phyloP scores from a whole-genome alignment of 1,140 invertebrate species.

The Euura lappo region DNA sequence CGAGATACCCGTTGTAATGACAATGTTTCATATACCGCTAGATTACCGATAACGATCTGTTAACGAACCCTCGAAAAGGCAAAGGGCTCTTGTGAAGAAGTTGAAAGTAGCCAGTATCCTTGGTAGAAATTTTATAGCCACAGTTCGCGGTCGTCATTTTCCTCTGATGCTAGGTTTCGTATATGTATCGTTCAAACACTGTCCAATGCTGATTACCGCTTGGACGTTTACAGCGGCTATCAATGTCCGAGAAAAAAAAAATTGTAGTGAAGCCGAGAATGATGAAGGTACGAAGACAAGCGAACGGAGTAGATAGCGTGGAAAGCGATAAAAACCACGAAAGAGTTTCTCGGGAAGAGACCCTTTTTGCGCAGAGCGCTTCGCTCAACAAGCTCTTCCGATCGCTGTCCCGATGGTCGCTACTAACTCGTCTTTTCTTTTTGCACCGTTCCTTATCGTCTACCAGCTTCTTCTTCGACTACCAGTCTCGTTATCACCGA shows the following conservation, averaged over 20 bases:
- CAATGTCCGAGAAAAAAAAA: neutral
- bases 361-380: neutral
- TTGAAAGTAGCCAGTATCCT: neutral
- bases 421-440: too few relatives aligned
- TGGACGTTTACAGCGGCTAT: neutral
- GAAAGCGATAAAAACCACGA: neutral
- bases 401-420: too few relatives aligned
- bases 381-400: too few relatives aligned
- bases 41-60: conserved; percentile 26
- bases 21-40: conserved; percentile 22
- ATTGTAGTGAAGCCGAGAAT: neutral
- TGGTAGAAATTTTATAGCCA: conserved; percentile 2
- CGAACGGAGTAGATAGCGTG: too few relatives aligned
- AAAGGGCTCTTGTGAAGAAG: neutral
- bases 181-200: neutral
- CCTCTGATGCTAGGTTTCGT: neutral
- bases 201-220: neutral
- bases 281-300: neutral
- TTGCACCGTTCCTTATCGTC: neutral
- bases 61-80: conserved; percentile 7
- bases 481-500: neutral
- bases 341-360: neutral
- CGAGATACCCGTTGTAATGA: conserved; percentile 25
- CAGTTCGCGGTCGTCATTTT: neutral
- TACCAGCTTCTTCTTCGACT: neutral